Percentiles rank a stretch among this genome's conserved stretches.
Evolutionary conservation across 2,888 invertebrate species (phyloP).

Genomic region (Nasonovia ribisnigri): DNA sequence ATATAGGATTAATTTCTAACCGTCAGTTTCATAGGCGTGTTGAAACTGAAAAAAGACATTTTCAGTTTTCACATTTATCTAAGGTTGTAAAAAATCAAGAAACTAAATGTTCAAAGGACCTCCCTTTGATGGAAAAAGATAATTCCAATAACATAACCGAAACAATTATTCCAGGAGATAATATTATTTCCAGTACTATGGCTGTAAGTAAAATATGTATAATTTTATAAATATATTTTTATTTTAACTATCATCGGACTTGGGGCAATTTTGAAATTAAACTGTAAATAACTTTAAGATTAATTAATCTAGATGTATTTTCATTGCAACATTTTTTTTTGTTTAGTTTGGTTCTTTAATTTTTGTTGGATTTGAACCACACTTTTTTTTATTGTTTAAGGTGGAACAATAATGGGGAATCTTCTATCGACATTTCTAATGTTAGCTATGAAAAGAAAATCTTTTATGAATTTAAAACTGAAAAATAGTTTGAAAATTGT

Average conservation of each 20-base stretch:
- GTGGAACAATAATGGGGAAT: too few relatives aligned
- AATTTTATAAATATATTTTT: too few relatives aligned
- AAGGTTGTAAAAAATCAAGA: not conserved
- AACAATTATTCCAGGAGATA: too few relatives aligned
- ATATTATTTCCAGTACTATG: too few relatives aligned
- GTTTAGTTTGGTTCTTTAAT: not conserved
- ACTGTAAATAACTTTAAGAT: not conserved
- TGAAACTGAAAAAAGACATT: not conserved
- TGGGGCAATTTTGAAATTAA: not conserved
- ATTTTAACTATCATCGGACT: not conserved
- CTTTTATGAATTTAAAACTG: too few relatives aligned
- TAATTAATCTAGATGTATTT: not conserved
- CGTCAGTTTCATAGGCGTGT: not conserved
- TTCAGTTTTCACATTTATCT: not conserved
- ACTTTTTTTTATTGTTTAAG: too few relatives aligned
- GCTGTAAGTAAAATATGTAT: too few relatives aligned
- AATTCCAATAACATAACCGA: too few relatives aligned
- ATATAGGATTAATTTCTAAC: not conserved
- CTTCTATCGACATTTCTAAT: too few relatives aligned
- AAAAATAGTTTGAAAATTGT: too few relatives aligned
- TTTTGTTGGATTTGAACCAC: not conserved
- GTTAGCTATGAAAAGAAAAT: too few relatives aligned
- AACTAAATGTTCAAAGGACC: not conserved
- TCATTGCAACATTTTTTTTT: not conserved
- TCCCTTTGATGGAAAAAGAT: too few relatives aligned